Percentiles rank a stretch among this genome's conserved stretches.
Evolutionary conservation across 1,140 invertebrate species (phyloP).

Genomic region (Pseudachorutes palmiensis): DNA sequence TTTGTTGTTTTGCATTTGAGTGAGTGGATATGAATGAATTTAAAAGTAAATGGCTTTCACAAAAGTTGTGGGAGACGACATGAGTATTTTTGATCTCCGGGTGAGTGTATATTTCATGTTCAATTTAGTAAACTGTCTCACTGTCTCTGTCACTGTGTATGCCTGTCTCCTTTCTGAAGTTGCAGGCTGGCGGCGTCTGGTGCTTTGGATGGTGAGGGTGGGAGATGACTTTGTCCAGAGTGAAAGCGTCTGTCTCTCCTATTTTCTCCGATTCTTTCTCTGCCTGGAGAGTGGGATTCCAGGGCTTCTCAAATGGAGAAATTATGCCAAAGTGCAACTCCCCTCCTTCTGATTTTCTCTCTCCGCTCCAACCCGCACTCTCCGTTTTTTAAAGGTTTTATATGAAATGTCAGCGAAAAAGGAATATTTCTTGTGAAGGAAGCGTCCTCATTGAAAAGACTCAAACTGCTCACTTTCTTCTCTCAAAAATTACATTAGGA

Average conservation of each 20-base stretch:
- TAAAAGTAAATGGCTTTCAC: background rate
- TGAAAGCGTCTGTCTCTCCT: background rate
- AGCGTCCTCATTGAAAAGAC: background rate
- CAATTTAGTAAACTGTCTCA: background rate
- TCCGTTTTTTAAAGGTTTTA: background rate
- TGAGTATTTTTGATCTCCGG: background rate
- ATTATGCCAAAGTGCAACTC: conserved; percentile 11
- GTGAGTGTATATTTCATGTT: background rate
- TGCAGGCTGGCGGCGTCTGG: too few relatives aligned
- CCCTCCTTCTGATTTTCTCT: conserved; percentile 6
- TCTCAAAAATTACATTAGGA: conserved; percentile 6
- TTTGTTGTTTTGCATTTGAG: too few relatives aligned
- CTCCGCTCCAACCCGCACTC: background rate
- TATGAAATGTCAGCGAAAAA: conserved; percentile 10
- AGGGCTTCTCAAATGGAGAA: background rate
- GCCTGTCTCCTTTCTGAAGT: too few relatives aligned
- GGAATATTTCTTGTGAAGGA: conserved; percentile 8
- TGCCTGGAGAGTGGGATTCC: background rate
- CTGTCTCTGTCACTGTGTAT: too few relatives aligned
- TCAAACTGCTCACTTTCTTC: background rate
- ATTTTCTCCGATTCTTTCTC: background rate
- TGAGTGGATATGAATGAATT: background rate
- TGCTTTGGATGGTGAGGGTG: background rate
- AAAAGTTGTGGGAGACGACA: background rate
- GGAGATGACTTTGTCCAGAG: conserved; percentile 3